Conservation (phyloP, 2,888 invertebrate species). For the Tetragonisca angustula region DNA sequence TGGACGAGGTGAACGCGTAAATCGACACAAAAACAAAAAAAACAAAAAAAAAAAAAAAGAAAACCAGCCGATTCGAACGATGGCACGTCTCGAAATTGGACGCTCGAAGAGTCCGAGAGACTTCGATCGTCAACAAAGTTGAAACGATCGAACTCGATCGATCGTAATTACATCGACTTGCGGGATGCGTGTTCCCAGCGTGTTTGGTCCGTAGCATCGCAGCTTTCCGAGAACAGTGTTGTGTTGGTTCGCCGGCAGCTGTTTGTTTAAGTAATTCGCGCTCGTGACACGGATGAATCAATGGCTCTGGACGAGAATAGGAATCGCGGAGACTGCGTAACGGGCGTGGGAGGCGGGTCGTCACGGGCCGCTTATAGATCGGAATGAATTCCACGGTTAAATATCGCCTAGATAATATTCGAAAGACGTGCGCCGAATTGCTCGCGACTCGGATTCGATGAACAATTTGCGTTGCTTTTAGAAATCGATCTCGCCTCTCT, state of each 20-base stretch:
- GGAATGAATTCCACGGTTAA: constrained; percentile 1
- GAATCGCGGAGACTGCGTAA: constrained; percentile 34
- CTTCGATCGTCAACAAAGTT: background rate
- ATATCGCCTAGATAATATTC: background rate
- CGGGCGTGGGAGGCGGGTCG: constrained; percentile 28
- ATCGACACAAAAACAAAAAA: background rate
- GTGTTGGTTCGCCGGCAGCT: constrained; percentile 12
- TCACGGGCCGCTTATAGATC: constrained; percentile 23
- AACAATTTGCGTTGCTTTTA: background rate
- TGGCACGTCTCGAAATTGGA: too few species aligned
- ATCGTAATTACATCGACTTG: too few species aligned
- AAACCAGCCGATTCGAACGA: background rate
- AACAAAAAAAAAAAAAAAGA: too few species aligned
- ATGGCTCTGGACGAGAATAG: constrained; percentile 30
- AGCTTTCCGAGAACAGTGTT: constrained; percentile 21
- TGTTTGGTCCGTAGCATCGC: constrained; percentile 19
- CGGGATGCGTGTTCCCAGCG: background rate
- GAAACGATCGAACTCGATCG: background rate
- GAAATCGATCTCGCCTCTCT: too few species aligned
- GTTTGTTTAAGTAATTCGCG: constrained; percentile 37
- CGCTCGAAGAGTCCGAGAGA: too few species aligned
- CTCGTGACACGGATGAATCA: constrained; percentile 41
- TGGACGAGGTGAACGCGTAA: background rate
- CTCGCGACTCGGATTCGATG: background rate
- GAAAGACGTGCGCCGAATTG: background rate